A percentile compares a stretch with the other conserved stretches of the same genome.
Evolutionary conservation across 2,113 vertebrate species (phyloP).

Genomic region (Coracopsis vasa): DNA sequence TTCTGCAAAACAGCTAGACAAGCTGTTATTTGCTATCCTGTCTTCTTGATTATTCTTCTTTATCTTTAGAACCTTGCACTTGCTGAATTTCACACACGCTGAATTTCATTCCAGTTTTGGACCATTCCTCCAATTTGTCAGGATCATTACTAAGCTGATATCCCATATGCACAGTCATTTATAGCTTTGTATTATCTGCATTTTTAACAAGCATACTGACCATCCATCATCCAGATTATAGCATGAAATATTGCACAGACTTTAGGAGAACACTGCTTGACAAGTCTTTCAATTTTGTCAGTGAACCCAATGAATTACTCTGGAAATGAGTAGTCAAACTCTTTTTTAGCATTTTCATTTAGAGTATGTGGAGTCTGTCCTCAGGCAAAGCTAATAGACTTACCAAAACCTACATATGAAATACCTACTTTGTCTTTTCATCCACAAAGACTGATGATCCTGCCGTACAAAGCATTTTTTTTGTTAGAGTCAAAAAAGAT

Average conservation of each 20-base stretch:
- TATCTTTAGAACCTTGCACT: not conserved
- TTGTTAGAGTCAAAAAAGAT: not conserved
- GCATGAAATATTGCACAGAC: not conserved
- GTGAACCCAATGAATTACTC: not conserved
- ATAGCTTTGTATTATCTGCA: not conserved
- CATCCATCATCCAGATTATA: not conserved
- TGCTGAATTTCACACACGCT: not conserved
- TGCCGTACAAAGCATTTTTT: not conserved
- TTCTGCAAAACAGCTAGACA: not conserved
- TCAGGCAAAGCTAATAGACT: not conserved
- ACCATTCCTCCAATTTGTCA: not conserved
- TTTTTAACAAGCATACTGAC: not conserved
- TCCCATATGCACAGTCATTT: not conserved
- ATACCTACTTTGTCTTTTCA: not conserved
- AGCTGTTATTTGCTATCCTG: not conserved
- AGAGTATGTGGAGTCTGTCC: not conserved
- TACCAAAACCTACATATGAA: not conserved
- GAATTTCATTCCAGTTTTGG: not conserved
- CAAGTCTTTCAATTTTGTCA: not conserved
- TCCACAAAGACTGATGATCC: not conserved
- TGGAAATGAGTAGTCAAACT: not conserved
- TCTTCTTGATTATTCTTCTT: not conserved
- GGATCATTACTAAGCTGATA: not conserved
- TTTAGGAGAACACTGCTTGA: not conserved
- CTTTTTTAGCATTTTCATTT: slow-evolving; percentile 25